Conservation (phyloP, 2,113 vertebrate species). For the Camelus dromedarius region DNA sequence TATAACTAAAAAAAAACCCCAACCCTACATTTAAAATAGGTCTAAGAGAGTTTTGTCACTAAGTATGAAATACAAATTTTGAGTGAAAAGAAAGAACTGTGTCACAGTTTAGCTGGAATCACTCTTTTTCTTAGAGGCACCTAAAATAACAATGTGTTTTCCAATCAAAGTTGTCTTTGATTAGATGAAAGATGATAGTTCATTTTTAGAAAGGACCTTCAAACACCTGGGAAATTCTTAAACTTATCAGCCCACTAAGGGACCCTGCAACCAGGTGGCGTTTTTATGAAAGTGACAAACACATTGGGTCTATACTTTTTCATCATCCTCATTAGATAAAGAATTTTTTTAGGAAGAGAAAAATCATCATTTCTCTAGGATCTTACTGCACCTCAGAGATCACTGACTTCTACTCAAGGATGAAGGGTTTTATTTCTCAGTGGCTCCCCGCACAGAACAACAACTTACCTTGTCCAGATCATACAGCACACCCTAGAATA, state of each 20-base stretch:
- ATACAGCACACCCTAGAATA: constrained; percentile 96
- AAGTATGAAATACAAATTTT: not conserved
- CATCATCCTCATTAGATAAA: not conserved
- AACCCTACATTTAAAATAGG: not conserved
- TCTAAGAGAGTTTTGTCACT: not conserved
- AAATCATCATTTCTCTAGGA: not conserved
- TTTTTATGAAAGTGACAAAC: not conserved
- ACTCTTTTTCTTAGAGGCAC: not conserved
- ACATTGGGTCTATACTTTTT: not conserved
- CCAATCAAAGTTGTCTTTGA: not conserved
- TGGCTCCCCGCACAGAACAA: not conserved
- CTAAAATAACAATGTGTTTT: not conserved
- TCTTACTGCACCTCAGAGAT: not conserved
- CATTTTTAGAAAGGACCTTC: not conserved
- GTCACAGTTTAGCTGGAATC: not conserved
- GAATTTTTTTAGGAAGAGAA: not conserved
- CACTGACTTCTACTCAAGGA: too few species aligned
- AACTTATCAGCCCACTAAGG: not conserved
- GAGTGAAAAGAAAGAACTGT: not conserved
- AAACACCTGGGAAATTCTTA: not conserved
- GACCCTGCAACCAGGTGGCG: not conserved
- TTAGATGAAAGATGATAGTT: not conserved
- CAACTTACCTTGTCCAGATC: constrained; percentile 97
- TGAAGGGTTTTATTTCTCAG: not conserved
- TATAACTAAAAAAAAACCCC: not conserved